These are phyloP conservation scores for Ctena decussata DNA, from an alignment of 2,888 invertebrate species.

Conservation along the genomic window DNA sequence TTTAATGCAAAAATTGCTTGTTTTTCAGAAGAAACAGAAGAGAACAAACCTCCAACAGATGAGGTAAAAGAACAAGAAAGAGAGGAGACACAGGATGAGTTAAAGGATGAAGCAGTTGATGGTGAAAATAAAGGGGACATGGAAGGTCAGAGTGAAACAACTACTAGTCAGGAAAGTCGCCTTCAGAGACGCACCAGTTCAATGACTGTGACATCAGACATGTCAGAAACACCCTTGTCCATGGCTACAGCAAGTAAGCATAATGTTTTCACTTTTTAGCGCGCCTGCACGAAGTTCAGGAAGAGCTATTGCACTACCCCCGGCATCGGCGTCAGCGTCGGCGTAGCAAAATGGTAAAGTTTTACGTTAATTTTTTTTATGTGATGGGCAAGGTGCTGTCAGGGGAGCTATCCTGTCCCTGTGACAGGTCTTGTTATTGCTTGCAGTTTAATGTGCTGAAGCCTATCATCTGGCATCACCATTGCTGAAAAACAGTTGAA, in stretches of 20 bases:
- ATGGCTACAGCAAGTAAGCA: constrained; percentile 6
- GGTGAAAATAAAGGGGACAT: background rate
- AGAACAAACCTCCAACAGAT: background rate
- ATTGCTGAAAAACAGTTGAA: no score
- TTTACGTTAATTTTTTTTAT: no score
- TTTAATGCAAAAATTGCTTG: no score
- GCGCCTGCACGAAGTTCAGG: no score
- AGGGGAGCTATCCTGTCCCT: no score
- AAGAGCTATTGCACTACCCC: no score
- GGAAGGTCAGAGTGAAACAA: background rate
- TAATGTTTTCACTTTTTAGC: background rate
- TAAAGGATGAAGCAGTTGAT: background rate
- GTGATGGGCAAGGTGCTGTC: no score
- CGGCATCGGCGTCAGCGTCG: no score
- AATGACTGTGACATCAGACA: background rate
- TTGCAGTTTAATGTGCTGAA: no score
- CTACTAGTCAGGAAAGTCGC: background rate
- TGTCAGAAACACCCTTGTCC: constrained; percentile 50
- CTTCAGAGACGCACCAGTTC: constrained; percentile 1
- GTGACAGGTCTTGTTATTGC: no score
- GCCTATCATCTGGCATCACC: no score
- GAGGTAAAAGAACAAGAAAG: background rate
- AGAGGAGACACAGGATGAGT: background rate
- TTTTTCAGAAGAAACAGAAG: background rate
- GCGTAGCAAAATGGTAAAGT: no score